A percentile compares a stretch with the other conserved stretches of the same genome.
Conservation (phyloP, 2,888 invertebrate species). For the Watsonalla binaria region DNA sequence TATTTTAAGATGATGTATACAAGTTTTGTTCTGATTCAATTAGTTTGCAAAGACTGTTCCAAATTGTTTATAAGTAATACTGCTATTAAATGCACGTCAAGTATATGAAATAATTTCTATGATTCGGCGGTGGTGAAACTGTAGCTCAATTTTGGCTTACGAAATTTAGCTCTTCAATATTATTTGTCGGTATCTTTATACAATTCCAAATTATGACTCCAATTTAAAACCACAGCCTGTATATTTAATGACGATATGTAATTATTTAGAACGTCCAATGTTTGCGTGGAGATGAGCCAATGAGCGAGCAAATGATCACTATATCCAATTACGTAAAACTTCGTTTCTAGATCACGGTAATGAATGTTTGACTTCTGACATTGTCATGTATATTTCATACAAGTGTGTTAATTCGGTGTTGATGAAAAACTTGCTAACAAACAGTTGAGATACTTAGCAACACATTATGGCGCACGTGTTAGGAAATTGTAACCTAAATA, state of each 20-base stretch:
- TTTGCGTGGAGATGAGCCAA: slow-evolving; percentile 3
- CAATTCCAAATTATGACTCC: no score
- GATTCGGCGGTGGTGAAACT: no score
- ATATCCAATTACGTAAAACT: slow-evolving; percentile 32
- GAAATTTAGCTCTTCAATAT: no score
- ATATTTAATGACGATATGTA: not conserved
- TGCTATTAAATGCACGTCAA: no score
- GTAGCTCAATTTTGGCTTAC: no score
- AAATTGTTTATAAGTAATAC: no score
- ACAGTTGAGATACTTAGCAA: slow-evolving; percentile 24
- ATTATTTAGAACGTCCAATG: not conserved
- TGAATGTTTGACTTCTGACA: slow-evolving; percentile 67
- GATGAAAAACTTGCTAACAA: slow-evolving; percentile 27
- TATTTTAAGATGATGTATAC: no score
- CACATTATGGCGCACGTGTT: slow-evolving; percentile 20
- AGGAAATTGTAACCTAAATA: slow-evolving; percentile 3
- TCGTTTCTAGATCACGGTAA: slow-evolving; percentile 37
- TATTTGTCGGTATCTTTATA: no score
- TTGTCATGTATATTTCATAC: slow-evolving; percentile 47
- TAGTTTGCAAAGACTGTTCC: no score
- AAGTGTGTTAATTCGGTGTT: slow-evolving; percentile 44
- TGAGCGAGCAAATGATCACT: not conserved
- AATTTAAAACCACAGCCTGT: no score
- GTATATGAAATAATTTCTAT: no score
- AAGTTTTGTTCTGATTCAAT: no score